Evolutionary conservation across 2,113 vertebrate genomes (phyloP).

Genomic region (Zingel zingel): DNA sequence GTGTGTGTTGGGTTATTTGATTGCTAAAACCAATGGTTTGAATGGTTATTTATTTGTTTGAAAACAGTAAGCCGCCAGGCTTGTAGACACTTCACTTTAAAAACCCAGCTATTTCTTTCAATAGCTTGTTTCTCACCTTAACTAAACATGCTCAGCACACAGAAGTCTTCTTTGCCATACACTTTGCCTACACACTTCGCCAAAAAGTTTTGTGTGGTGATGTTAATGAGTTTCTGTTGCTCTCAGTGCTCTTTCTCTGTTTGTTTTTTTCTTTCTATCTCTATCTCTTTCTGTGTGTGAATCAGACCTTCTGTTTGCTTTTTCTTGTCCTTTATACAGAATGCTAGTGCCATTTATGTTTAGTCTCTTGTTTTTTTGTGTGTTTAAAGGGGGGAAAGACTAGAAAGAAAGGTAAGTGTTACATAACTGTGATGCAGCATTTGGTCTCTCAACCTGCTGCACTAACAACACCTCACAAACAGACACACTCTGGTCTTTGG

Average conservation of each 20-base stretch:
- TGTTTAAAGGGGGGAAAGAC: neutral
- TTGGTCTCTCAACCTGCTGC: constrained; percentile 8
- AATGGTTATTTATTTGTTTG: neutral
- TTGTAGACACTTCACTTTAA: neutral
- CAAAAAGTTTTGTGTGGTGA: constrained; percentile 19
- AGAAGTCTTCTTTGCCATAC: neutral
- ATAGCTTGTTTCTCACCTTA: constrained; percentile 32
- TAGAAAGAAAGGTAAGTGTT: neutral
- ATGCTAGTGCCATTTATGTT: neutral
- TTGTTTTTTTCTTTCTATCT: neutral
- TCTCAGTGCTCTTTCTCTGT: neutral
- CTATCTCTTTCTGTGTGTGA: neutral
- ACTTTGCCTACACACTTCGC: no score
- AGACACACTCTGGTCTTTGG: neutral
- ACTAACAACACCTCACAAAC: neutral
- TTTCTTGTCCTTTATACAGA: neutral
- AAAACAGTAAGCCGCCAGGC: neutral
- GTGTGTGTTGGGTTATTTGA: neutral
- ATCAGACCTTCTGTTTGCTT: constrained; percentile 8
- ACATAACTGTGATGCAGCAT: neutral
- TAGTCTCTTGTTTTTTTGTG: neutral
- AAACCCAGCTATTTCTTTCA: neutral
- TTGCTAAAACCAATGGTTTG: neutral
- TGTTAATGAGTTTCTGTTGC: constrained; percentile 23
- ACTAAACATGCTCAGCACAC: constrained; percentile 14